A percentile compares a stretch with the other conserved stretches of the same genome.
Evolutionary conservation across 1,140 invertebrate genomes (phyloP).

Genomic region (Drepana arcuata): DNA sequence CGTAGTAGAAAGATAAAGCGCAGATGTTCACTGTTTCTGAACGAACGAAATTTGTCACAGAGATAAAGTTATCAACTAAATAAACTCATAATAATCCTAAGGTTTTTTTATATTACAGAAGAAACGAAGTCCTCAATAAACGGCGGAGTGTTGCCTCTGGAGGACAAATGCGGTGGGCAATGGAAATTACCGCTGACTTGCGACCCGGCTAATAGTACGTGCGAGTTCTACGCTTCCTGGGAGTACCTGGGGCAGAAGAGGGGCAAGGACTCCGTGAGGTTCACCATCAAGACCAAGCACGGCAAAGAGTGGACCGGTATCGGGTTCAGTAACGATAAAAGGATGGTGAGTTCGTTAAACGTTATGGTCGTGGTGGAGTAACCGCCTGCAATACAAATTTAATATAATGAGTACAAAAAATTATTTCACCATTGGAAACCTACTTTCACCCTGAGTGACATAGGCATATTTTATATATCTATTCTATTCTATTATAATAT

Average conservation of each 20-base stretch:
- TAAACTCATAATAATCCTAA: no score
- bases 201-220: constrained; percentile 77
- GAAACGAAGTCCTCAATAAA: constrained; percentile 45
- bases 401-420: no score
- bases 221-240: constrained; percentile 91
- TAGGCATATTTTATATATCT: constrained; percentile 2
- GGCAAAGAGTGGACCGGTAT: constrained; percentile 94
- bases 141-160: constrained; percentile 41
- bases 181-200: constrained; percentile 86
- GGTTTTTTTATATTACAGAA: no score
- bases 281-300: constrained; percentile 88
- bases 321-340: constrained; percentile 89
- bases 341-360: constrained; percentile 85
- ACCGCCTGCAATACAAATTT: no score
- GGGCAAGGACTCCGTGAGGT: constrained; percentile 84
- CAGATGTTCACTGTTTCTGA: no score
- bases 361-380: no score
- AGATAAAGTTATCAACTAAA: no score
- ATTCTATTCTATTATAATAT: no score
- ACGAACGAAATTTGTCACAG: no score
- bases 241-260: constrained; percentile 79
- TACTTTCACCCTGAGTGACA: no score
- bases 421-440: no score
- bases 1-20: no score
- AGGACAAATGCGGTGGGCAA: constrained; percentile 79